Evolutionary conservation across 2,797 vertebrate species (phyloP), one percentile per base, ranked within the genome.

Genomic region (Lutjanus argentimaculatus): DNA sequence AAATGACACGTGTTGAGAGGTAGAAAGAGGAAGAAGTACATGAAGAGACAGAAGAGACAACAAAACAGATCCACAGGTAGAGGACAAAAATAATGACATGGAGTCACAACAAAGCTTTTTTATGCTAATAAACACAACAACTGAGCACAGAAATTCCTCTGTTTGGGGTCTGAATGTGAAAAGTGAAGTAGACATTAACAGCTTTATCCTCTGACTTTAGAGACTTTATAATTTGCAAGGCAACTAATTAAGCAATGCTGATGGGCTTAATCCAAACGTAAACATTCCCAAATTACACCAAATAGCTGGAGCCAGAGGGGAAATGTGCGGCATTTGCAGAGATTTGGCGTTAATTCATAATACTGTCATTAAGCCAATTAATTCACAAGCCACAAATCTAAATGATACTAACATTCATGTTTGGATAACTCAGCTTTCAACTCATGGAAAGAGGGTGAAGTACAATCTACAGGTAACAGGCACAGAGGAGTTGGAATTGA

Each of bases 1-100:
- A 97, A 96, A 97, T 93, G 96, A 97, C 95, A 96, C 95, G 95
- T 95, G 97, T 97, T 30, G 97, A 98, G 97, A 95, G 96, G 96
- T 97, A 96, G 96, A 97, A 96, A 97, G 95, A 96, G 95, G 95
- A 96, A 95, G 94, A 97, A 93, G 95, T 96, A 97, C 96, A 96
- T n/a, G 62, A 75, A 77, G 4, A 79, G 65, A 97, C 95, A 97
- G 93, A 96, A 93, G 71, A 97, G 93, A 95, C 80, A 93, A 96
- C 93, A 96, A 91, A 96, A 97, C 94, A 96, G 94, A 96, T 19
- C 96, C 93, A 96, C 94, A 96, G 95, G 94, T 93, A 91, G 93
- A 95, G 95, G 95, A 95, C 92, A 94, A 91, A 94, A 90, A 52
- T 21, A 95, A 93, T 89, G 93, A 95, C 88, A 80, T 49, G 66